phyloP scores from a whole-genome alignment of 2,797 vertebrate species.

The Amniataba percoides region DNA sequence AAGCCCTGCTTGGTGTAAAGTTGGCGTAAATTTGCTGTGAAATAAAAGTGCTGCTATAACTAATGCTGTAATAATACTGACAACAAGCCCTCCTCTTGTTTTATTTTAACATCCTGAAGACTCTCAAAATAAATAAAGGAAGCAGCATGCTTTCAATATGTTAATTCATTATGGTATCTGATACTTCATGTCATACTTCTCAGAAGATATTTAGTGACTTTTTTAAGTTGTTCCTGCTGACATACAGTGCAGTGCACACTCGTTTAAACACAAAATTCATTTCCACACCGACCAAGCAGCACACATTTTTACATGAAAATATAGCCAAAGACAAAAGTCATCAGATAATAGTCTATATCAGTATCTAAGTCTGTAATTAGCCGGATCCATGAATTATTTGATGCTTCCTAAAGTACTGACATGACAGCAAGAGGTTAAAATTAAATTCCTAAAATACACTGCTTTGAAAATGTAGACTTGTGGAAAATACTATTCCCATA shows the following conservation, averaged over 20 bases:
- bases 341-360: background rate
- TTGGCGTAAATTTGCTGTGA: background rate
- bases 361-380: background rate
- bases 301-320: background rate
- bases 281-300: background rate
- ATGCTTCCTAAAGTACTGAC: background rate
- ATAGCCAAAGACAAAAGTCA: too few relatives aligned
- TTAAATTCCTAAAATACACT: background rate
- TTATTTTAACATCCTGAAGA: background rate
- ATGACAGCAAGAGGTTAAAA: background rate
- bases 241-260: background rate
- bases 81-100: background rate
- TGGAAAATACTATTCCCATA: conserved; percentile 29
- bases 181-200: background rate
- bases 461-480: background rate
- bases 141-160: background rate
- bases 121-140: conserved; percentile 2
- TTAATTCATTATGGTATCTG: conserved; percentile 12
- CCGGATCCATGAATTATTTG: background rate
- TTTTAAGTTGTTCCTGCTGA: background rate
- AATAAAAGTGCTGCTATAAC: background rate
- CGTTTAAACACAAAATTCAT: background rate
- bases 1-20: background rate
- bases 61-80: background rate
- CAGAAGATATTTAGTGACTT: background rate